phyloP scores from a whole-genome alignment of 2,113 vertebrate genomes.

The Prunella himalayana region DNA sequence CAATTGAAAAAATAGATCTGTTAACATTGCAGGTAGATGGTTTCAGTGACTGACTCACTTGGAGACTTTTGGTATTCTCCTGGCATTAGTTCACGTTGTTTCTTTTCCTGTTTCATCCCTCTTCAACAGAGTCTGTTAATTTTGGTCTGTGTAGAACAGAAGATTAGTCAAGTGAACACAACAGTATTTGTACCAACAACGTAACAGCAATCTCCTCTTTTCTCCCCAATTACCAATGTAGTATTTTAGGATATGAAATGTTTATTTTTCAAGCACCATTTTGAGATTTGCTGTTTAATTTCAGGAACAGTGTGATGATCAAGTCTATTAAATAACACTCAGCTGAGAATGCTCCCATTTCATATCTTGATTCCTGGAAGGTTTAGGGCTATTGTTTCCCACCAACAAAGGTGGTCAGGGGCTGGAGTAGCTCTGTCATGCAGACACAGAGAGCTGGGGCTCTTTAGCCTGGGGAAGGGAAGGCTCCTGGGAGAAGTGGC shows the following conservation, averaged over 20 bases:
- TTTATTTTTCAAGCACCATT: neutral
- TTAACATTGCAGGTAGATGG: neutral
- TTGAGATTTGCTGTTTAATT: slow-evolving; percentile 18
- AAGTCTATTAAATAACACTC: neutral
- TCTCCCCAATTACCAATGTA: neutral
- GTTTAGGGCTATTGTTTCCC: neutral
- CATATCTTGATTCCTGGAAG: neutral
- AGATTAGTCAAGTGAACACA: neutral
- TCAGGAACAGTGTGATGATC: neutral
- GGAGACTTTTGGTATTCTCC: neutral
- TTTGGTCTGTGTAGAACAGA: neutral
- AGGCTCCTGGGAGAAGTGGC: neutral
- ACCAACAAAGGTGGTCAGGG: too few species aligned
- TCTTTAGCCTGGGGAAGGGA: neutral
- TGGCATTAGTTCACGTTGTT: neutral
- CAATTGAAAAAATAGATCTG: neutral
- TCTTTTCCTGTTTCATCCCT: neutral
- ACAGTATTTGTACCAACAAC: neutral
- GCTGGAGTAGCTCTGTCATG: neutral
- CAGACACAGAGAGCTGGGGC: neutral
- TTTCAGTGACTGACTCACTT: neutral
- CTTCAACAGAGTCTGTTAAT: neutral
- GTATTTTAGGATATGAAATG: neutral
- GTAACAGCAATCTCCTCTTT: neutral
- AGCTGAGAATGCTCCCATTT: neutral